Conservation (phyloP, 2,797 vertebrate species). For the Enteromius unitaeniatus region DNA sequence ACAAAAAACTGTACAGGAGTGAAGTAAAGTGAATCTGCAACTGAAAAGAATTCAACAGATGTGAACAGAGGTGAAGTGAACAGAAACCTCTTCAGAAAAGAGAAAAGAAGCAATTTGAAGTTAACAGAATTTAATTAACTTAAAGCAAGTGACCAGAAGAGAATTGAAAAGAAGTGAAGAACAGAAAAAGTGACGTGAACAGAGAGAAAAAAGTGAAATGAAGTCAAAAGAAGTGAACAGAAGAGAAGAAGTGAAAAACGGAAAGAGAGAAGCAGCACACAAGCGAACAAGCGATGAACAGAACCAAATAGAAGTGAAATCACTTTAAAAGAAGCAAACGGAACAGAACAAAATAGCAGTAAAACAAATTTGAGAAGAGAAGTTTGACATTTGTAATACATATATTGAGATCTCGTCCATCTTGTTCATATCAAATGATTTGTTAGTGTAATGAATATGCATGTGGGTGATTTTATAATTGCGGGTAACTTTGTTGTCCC, state of each 20-base stretch:
- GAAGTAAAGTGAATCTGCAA: background rate
- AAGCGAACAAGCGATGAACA: background rate
- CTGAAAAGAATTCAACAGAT: background rate
- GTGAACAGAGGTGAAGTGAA: background rate
- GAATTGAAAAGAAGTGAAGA: background rate
- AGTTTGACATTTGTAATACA: too few species aligned
- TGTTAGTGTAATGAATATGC: too few species aligned
- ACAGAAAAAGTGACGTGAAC: background rate
- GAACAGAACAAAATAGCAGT: background rate
- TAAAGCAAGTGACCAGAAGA: background rate
- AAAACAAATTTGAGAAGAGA: slow-evolving; percentile 38
- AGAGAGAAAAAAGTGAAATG: background rate
- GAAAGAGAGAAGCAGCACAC: slow-evolving; percentile 23
- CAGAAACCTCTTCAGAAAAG: background rate
- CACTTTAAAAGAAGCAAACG: background rate
- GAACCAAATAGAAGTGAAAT: background rate
- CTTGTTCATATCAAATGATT: too few species aligned
- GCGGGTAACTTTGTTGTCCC: too few species aligned
- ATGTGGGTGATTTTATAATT: too few species aligned
- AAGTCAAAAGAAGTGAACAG: background rate
- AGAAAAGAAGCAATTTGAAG: background rate
- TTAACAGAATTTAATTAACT: background rate
- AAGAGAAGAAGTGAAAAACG: slow-evolving; percentile 49
- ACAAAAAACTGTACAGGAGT: background rate
- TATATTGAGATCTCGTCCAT: too few species aligned